Base-by-base conservation (phyloP, 2,113 vertebrate species). In the Perccottus glenii region DNA sequence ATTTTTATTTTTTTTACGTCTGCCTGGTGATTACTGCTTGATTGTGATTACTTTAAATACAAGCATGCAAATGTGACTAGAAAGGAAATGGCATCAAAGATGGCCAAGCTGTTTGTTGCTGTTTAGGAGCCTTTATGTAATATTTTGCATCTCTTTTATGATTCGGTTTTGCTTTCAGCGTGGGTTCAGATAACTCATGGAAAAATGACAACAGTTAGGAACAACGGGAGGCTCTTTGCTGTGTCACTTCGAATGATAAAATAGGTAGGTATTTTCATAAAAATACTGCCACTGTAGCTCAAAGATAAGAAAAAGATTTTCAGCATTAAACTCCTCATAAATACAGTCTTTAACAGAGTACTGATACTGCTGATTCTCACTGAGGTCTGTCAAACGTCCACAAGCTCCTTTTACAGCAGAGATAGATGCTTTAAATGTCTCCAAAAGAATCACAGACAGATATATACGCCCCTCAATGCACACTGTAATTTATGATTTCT, bases 261-360 rank as follows among this genome's bases (percentile, higher is more conserved):
- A 60, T 52, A 70, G 59, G 40, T 56, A 47, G 6, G 9, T 61
- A 74, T 77, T 85, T 70, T 38, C 66, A 76, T 71, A 70, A 71
- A 69, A 75, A 74, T 9, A 4, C 0, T 55, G 38, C 61, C 71
- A 66, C 1, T 72, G 75, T 60, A 43, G 75, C 46, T 79, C 61
- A 42, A 66, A 70, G 77, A 73, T 56, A 51, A 50, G 70, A 60
- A 55, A 73, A 85, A 70, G 69, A 74, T 51, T 64, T 74, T 73
- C 40, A 15, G 57, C 65, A 57, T 66, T 61, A 80, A 75, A 57
- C 59, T 35, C 79, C n/a, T n/a, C n/a, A n/a, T n/a, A n/a, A n/a
- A n/a, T n/a, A n/a, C n/a, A n/a, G n/a, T n/a, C n/a, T n/a, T n/a
- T n/a, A n/a, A n/a, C n/a, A n/a, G n/a, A n/a, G n/a, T n/a, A n/a